Evolutionary conservation across 2,797 vertebrate genomes (phyloP).

Genomic region (Aplochiton taeniatus): DNA sequence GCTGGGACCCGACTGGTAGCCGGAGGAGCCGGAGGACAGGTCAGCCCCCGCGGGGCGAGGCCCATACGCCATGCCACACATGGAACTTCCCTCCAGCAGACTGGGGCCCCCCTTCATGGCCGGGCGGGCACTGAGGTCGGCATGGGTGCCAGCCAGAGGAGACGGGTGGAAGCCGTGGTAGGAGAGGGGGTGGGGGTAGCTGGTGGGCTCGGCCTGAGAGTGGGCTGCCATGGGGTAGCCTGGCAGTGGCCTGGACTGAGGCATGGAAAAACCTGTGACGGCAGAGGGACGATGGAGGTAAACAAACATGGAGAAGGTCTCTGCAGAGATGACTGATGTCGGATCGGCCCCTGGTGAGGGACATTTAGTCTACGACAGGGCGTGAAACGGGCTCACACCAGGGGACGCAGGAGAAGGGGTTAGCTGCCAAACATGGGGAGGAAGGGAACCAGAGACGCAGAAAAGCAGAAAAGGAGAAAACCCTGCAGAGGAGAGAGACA

Average conservation of each 20-base stretch:
- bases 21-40: slow-evolving; percentile 73
- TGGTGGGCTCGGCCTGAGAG: slow-evolving; percentile 42
- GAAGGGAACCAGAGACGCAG: neutral
- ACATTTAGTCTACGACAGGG: too few relatives aligned
- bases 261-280: slow-evolving; percentile 42
- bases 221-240: slow-evolving; percentile 44
- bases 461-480: neutral
- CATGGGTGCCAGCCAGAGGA: slow-evolving; percentile 37
- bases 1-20: slow-evolving; percentile 75
- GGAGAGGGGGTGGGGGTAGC: slow-evolving; percentile 55
- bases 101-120: slow-evolving; percentile 40
- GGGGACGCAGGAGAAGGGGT: neutral
- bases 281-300: neutral
- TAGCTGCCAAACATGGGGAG: neutral
- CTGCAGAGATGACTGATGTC: too few relatives aligned
- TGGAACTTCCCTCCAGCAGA: slow-evolving; percentile 61
- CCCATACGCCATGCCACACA: slow-evolving; percentile 65
- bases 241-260: slow-evolving; percentile 59
- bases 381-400: too few relatives aligned
- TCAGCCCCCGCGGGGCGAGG: slow-evolving; percentile 51
- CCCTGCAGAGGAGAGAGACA: neutral
- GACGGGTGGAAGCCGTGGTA: slow-evolving; percentile 58
- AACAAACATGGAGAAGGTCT: neutral
- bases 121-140: slow-evolving; percentile 37
- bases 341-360: too few relatives aligned